Evolutionary conservation across 2,888 invertebrate species (phyloP).

Genomic region (Sylvicola cinctus): DNA sequence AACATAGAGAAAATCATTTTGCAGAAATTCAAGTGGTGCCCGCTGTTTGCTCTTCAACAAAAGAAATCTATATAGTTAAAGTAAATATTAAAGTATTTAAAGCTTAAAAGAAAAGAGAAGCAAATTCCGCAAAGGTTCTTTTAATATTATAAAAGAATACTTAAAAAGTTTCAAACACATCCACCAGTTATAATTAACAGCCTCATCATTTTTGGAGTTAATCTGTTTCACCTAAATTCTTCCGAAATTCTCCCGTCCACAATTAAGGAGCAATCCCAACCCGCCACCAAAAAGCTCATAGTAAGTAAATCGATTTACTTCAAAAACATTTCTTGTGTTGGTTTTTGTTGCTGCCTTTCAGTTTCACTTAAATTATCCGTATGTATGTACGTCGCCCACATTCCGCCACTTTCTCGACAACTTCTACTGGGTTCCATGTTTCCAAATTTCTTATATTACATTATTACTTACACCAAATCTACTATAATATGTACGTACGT

Average conservation of each 20-base stretch:
- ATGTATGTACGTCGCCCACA: background rate
- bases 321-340: background rate
- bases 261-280: slow-evolving; percentile 25
- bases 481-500: too few relatives aligned
- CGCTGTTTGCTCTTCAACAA: background rate
- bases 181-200: slow-evolving; percentile 3
- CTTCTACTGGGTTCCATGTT: too few relatives aligned
- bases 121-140: background rate
- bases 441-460: too few relatives aligned
- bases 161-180: slow-evolving; percentile 2
- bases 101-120: background rate
- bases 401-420: too few relatives aligned
- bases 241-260: slow-evolving; percentile 22
- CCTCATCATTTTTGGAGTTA: slow-evolving; percentile 19
- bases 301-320: slow-evolving; percentile 16
- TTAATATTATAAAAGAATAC: background rate
- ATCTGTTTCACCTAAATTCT: slow-evolving; percentile 27
- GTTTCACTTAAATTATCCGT: background rate
- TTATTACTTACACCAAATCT: too few relatives aligned
- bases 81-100: background rate
- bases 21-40: too few relatives aligned
- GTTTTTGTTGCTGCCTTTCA: background rate
- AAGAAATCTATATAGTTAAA: background rate
- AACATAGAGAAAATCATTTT: too few relatives aligned
- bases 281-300: slow-evolving; percentile 24